These are phyloP conservation scores for Pseudochirops corinnae DNA, from an alignment of 2,797 vertebrate species.

Conservation along the genomic window DNA sequence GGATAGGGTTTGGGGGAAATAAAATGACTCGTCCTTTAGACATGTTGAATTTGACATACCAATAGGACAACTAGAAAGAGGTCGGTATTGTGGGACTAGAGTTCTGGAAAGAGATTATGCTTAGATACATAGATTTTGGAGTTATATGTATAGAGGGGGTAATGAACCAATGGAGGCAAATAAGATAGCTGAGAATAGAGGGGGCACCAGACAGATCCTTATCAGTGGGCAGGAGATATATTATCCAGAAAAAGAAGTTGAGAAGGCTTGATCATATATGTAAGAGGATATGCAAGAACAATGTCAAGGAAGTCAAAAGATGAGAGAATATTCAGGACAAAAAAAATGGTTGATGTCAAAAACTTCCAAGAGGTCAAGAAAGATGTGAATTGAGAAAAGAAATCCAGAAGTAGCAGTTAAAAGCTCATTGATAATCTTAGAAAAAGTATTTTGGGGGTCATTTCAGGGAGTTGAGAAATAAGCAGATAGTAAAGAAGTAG, in stretches of 20 bases:
- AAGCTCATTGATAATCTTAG: not conserved
- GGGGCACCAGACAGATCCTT: not conserved
- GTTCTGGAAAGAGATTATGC: not conserved
- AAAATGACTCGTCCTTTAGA: not conserved
- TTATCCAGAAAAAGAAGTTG: not conserved
- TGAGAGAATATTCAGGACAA: not conserved
- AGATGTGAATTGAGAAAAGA: not conserved
- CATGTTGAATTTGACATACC: not conserved
- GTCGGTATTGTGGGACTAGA: not conserved
- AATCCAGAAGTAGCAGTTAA: not conserved
- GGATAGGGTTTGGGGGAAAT: not conserved
- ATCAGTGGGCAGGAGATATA: not conserved
- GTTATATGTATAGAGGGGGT: not conserved
- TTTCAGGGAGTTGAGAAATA: not conserved
- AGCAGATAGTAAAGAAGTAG: not conserved
- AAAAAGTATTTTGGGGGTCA: not conserved
- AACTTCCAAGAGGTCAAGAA: not conserved
- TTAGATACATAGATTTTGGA: not conserved
- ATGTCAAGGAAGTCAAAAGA: not conserved
- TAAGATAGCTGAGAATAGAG: not conserved
- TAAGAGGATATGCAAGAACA: not conserved
- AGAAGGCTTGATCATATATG: not conserved
- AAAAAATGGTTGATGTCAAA: not conserved
- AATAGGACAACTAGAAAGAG: not conserved
- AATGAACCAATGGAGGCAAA: not conserved